Evolutionary conservation across 2,888 invertebrate species (phyloP).

Genomic region (Pammene aurita): DNA sequence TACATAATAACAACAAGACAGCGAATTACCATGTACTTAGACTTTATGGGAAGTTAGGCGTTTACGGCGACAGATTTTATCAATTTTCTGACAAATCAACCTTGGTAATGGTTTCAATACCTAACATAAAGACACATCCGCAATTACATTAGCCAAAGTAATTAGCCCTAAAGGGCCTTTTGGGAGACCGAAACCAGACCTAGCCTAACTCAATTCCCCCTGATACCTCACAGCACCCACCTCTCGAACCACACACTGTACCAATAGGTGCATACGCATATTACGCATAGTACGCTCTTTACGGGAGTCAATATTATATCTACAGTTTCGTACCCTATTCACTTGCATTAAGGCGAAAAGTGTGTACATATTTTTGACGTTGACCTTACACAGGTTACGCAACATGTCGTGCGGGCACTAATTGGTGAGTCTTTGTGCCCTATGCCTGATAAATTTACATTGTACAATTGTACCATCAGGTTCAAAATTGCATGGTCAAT

Average conservation of each 20-base stretch:
- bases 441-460: slow-evolving; percentile 12
- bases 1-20: too few relatives aligned
- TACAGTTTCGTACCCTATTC: neutral
- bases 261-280: slow-evolving; percentile 5
- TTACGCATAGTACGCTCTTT: neutral
- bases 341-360: neutral
- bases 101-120: too few relatives aligned
- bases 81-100: too few relatives aligned
- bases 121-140: too few relatives aligned
- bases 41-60: too few relatives aligned
- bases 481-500: too few relatives aligned
- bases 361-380: neutral
- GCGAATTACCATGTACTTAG: too few relatives aligned
- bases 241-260: neutral
- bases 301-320: neutral
- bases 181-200: neutral
- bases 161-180: too few relatives aligned
- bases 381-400: neutral
- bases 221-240: neutral
- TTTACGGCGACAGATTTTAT: too few relatives aligned
- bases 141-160: too few relatives aligned
- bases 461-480: too few relatives aligned
- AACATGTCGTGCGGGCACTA: slow-evolving; percentile 35
- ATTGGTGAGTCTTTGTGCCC: slow-evolving; percentile 30
- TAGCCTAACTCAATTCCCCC: slow-evolving; percentile 12